Conservation (phyloP, 1,140 invertebrate genomes). For the Drosophila leontia region DNA sequence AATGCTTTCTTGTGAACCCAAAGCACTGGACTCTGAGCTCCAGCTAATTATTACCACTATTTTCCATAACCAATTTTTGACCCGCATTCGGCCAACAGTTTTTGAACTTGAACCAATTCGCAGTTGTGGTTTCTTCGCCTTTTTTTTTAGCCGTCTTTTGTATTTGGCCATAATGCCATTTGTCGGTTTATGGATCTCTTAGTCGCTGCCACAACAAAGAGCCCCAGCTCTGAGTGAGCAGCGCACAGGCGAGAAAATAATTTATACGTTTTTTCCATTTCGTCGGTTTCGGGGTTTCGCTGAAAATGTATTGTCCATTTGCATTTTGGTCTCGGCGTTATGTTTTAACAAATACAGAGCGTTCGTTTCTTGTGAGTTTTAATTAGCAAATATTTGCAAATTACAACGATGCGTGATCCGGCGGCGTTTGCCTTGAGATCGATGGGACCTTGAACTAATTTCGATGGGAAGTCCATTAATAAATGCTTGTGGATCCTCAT, state of each 20-base stretch:
- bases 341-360: constrained; percentile 25
- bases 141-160: constrained; percentile 28
- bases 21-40: constrained; percentile 3
- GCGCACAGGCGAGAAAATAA: constrained; percentile 63
- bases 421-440: constrained; percentile 54
- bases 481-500: constrained; percentile 10
- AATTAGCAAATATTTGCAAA: constrained; percentile 83
- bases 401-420: constrained; percentile 39
- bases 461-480: constrained; percentile 20
- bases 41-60: constrained; percentile 32
- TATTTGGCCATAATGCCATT: constrained; percentile 43
- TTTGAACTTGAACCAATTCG: constrained; percentile 78
- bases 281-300: constrained; percentile 30
- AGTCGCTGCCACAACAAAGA: constrained; percentile 23
- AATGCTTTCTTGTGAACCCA: constrained; percentile 55
- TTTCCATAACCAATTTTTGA: constrained; percentile 41
- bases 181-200: constrained; percentile 54
- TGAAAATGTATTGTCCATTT: constrained; percentile 30
- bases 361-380: constrained; percentile 43
- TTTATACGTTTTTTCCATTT: constrained; percentile 63
- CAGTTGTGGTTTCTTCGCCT: constrained; percentile 39
- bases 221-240: constrained; percentile 9
- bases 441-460: constrained; percentile 68
- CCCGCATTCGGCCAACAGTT: constrained; percentile 61
- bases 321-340: constrained; percentile 24